A percentile compares a stretch with the other conserved stretches of the same genome.
These are phyloP conservation scores for Anisognathus igniventris DNA, from an alignment of 2,797 vertebrate species.

Conservation along the genomic window DNA sequence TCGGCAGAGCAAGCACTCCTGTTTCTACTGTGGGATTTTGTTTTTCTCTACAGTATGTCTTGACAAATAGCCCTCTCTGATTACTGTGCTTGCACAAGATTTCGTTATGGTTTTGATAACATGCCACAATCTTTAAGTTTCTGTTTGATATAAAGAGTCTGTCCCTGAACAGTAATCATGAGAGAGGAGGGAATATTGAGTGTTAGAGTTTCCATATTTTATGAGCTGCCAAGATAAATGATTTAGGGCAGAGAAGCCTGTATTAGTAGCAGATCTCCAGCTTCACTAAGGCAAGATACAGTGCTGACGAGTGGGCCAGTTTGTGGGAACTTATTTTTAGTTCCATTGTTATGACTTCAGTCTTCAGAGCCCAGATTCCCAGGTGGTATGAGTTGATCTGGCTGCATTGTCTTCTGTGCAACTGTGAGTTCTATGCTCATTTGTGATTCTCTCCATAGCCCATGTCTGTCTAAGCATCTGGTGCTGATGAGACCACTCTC, in stretches of 20 bases:
- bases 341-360: conserved; percentile 26
- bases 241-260: conserved; percentile 50
- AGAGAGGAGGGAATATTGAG: conserved; percentile 59
- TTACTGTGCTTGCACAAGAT: conserved; percentile 63
- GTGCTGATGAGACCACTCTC: not conserved
- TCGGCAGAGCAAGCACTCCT: conserved; percentile 32
- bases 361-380: conserved; percentile 20
- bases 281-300: conserved; percentile 46
- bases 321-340: conserved; percentile 58
- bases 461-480: not conserved
- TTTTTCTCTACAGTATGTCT: conserved; percentile 58
- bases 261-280: conserved; percentile 62
- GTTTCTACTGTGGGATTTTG: conserved; percentile 66
- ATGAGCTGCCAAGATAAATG: conserved; percentile 68
- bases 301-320: conserved; percentile 12
- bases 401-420: not conserved
- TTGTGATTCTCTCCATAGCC: not conserved
- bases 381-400: conserved; percentile 10
- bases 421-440: not conserved
- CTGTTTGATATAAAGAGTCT: conserved; percentile 58
- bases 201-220: conserved; percentile 68
- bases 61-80: conserved; percentile 69
- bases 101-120: conserved; percentile 71
- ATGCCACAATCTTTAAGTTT: conserved; percentile 68
- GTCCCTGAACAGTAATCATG: conserved; percentile 62